Evolutionary conservation across 2,113 vertebrate species (phyloP).

Genomic region (Nothoprocta pentlandii): DNA sequence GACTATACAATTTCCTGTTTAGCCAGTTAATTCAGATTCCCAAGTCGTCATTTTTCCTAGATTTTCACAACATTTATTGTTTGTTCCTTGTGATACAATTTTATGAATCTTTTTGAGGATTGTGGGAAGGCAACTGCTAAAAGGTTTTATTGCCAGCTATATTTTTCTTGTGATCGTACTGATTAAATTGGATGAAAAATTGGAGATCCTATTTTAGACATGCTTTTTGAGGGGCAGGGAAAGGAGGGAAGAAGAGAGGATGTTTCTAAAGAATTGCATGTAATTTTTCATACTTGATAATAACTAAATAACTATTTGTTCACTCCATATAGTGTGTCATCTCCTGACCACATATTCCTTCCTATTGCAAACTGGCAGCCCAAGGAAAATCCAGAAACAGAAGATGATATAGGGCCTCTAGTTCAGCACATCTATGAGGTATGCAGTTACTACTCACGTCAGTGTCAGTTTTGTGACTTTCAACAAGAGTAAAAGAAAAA

Average conservation of each 20-base stretch:
- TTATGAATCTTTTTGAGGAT: background rate
- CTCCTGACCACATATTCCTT: conserved; percentile 92
- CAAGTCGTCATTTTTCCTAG: accelerated
- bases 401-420: conserved; percentile 93
- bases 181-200: background rate
- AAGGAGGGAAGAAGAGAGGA: too few species aligned
- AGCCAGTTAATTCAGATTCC: background rate
- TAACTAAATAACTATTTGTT: background rate
- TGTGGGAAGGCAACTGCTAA: background rate
- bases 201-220: accelerated
- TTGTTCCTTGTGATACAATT: background rate
- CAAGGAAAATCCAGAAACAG: conserved; percentile 82
- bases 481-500: background rate
- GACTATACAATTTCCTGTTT: background rate
- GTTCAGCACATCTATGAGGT: conserved; percentile 96
- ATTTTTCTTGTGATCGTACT: background rate
- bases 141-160: background rate
- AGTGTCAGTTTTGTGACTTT: background rate
- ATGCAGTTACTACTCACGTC: background rate
- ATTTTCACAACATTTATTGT: background rate
- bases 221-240: background rate
- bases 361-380: conserved; percentile 94
- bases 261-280: background rate
- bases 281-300: background rate
- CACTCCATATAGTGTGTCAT: conserved; percentile 84